phyloP scores from a whole-genome alignment of 2,113 vertebrate genomes.

The Poecile atricapillus region DNA sequence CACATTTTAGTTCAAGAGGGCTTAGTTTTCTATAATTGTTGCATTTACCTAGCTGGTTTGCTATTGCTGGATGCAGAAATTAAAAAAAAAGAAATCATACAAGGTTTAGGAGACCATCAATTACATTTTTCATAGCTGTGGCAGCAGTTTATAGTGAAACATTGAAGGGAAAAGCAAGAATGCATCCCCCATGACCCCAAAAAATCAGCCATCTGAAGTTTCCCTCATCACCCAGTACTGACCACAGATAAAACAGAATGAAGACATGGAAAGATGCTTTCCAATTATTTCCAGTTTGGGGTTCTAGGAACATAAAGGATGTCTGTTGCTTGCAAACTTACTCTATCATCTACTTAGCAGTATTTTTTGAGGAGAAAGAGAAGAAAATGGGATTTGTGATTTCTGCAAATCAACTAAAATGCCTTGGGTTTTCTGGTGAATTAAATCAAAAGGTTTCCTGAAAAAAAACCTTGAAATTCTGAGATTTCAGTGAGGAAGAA shows the following conservation, averaged over 20 bases:
- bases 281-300: neutral
- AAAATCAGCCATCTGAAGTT: neutral
- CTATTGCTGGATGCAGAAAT: neutral
- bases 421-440: neutral
- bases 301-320: neutral
- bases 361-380: neutral
- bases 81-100: neutral
- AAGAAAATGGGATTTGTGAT: neutral
- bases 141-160: neutral
- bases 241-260: neutral
- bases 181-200: neutral
- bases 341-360: neutral
- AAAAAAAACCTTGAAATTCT: neutral
- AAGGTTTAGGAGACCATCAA: neutral
- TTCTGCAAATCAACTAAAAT: neutral
- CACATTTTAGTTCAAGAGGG: neutral
- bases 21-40: neutral
- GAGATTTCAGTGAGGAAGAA: neutral
- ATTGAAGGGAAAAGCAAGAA: neutral
- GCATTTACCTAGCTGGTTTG: neutral
- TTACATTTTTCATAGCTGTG: neutral
- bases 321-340: neutral
- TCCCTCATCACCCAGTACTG: neutral
- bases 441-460: neutral
- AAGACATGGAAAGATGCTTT: neutral